Evolutionary conservation across 2,888 invertebrate species (phyloP).

Genomic region (Syrista parreyssii): DNA sequence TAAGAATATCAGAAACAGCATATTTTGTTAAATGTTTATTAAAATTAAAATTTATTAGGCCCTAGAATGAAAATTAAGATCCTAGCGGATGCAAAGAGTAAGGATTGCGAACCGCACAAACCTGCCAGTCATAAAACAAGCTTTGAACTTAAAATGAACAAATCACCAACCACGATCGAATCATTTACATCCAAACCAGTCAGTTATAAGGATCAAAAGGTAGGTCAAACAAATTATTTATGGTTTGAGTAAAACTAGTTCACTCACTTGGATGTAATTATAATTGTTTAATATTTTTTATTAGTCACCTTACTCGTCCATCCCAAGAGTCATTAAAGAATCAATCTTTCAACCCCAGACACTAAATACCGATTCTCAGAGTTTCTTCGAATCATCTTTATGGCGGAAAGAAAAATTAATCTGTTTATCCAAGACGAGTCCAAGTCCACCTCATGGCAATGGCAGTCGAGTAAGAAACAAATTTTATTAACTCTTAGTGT

Average conservation of each 20-base stretch:
- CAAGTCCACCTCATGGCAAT: constrained; percentile 14
- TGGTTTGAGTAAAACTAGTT: neutral
- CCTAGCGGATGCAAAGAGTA: constrained; percentile 32
- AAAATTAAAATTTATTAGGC: constrained; percentile 17
- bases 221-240: constrained; percentile 6
- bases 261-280: neutral
- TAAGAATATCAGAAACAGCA: neutral
- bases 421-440: constrained; percentile 52
- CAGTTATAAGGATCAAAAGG: constrained; percentile 22
- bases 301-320: constrained; percentile 34
- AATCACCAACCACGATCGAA: constrained; percentile 42
- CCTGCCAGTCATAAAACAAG: constrained; percentile 55
- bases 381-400: constrained; percentile 51
- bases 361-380: constrained; percentile 40
- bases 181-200: constrained; percentile 21
- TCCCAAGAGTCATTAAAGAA: constrained; percentile 37
- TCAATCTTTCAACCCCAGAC: constrained; percentile 41
- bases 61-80: constrained; percentile 23
- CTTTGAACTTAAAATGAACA: constrained; percentile 43
- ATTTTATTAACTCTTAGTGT: neutral
- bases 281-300: neutral
- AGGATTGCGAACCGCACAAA: constrained; percentile 50
- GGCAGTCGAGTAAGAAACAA: neutral
- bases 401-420: constrained; percentile 54
- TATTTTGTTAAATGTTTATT: neutral